These are phyloP conservation scores for Samia ricini DNA, from an alignment of 1,140 invertebrate species.

Conservation along the genomic window DNA sequence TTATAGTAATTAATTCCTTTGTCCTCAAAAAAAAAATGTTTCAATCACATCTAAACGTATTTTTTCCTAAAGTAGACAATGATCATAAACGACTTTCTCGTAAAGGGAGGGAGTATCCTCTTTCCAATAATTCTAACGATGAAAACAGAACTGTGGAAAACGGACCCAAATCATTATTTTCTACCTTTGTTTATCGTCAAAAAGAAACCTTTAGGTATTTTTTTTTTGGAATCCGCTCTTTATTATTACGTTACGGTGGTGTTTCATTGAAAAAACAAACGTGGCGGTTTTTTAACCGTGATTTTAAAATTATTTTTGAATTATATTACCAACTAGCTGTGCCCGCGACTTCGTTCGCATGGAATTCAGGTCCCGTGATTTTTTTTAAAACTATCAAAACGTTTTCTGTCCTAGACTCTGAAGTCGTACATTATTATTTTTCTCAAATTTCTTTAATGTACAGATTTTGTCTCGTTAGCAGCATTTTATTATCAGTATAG, in stretches of 20 bases:
- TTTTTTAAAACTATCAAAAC: too few species aligned
- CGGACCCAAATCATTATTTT: conserved; percentile 35
- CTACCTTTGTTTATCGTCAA: conserved; percentile 37
- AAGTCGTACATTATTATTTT: too few species aligned
- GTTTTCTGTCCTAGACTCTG: too few species aligned
- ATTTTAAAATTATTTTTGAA: too few species aligned
- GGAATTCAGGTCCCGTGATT: too few species aligned
- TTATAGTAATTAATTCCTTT: background rate
- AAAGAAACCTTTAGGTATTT: conserved; percentile 31
- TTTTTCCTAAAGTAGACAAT: background rate
- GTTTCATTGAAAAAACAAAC: background rate
- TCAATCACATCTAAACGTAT: background rate
- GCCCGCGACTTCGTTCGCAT: too few species aligned
- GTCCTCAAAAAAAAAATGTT: background rate
- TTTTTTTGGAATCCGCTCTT: conserved; percentile 35
- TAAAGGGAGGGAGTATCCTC: conserved; percentile 24
- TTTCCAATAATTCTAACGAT: conserved; percentile 32
- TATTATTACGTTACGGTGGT: conserved; percentile 20
- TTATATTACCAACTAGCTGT: too few species aligned
- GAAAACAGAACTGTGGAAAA: conserved; percentile 25
- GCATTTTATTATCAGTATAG: too few species aligned
- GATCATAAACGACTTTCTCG: conserved; percentile 5
- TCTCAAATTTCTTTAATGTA: too few species aligned
- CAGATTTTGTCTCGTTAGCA: too few species aligned
- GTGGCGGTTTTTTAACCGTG: background rate